phyloP scores from a whole-genome alignment of 2,113 vertebrate species.

The Bungarus multicinctus region DNA sequence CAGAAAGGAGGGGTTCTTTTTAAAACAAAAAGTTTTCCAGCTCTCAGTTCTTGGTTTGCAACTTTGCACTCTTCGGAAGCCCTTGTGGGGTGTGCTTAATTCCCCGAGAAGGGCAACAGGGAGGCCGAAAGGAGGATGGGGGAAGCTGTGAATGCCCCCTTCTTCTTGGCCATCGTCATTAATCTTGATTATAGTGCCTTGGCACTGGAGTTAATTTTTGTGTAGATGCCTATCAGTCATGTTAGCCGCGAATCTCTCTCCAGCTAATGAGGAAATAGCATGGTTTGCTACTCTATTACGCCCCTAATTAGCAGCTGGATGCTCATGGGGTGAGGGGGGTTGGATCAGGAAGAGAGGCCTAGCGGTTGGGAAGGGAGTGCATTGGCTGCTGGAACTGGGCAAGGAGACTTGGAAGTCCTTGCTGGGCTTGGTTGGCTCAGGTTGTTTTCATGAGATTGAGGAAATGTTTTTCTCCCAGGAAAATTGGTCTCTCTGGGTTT shows the following conservation, averaged over 20 bases:
- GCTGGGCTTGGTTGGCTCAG: neutral
- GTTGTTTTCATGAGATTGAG: neutral
- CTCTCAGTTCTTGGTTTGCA: neutral
- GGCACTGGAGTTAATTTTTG: slow-evolving; percentile 57
- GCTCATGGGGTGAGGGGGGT: slow-evolving; percentile 15
- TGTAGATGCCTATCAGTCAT: slow-evolving; percentile 58
- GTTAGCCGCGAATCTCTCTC: slow-evolving; percentile 45
- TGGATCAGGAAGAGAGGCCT: neutral
- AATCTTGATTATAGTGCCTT: slow-evolving; percentile 61
- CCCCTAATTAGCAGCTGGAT: slow-evolving; percentile 58
- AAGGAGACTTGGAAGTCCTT: neutral
- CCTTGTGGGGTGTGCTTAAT: accelerated
- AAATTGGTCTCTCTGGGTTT: neutral
- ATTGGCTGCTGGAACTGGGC: neutral
- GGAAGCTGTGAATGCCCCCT: neutral
- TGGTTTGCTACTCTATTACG: slow-evolving; percentile 47
- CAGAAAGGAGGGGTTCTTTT: neutral
- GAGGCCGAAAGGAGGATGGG: neutral
- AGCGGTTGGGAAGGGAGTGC: neutral
- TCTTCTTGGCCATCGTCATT: slow-evolving; percentile 30
- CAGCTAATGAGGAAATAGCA: slow-evolving; percentile 60
- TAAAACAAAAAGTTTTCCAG: neutral
- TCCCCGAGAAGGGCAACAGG: accelerated
- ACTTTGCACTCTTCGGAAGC: no score
- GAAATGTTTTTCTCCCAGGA: neutral